Conservation (phyloP, 2,797 vertebrate species). For the Staurois parvus region DNA sequence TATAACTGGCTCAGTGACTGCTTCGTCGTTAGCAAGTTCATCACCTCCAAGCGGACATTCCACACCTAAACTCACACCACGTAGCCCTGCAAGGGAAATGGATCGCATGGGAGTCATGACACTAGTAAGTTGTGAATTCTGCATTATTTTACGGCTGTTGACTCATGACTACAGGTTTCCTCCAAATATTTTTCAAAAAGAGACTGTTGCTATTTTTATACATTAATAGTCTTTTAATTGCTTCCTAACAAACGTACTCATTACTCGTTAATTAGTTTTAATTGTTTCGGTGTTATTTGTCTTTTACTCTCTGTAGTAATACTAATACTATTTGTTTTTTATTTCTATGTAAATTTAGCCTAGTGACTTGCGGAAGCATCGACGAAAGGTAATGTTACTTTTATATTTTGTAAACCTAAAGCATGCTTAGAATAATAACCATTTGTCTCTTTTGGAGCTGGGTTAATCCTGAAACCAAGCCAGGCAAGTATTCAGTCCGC, state of each 20-base stretch:
- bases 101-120: constrained; percentile 99
- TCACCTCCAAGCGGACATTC: constrained; percentile 97
- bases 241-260: not conserved
- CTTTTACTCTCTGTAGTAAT: not conserved
- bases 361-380: constrained; percentile 97
- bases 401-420: not conserved
- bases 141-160: not conserved
- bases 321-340: constrained; percentile 59
- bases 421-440: not conserved
- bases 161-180: not conserved
- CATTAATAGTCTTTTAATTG: not conserved
- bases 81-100: constrained; percentile 95
- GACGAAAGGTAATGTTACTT: constrained; percentile 88
- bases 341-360: constrained; percentile 80
- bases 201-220: not conserved
- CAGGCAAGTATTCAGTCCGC: too few species aligned
- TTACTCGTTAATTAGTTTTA: not conserved
- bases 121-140: constrained; percentile 78
- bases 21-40: constrained; percentile 94
- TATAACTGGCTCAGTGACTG: constrained; percentile 95
- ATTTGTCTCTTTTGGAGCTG: too few species aligned
- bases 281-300: not conserved
- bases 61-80: constrained; percentile 93
- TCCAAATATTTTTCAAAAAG: not conserved
- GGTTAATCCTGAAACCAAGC: too few species aligned